Base-by-base conservation (phyloP, 2,797 vertebrate species). In the Eulemur coronatus region DNA sequence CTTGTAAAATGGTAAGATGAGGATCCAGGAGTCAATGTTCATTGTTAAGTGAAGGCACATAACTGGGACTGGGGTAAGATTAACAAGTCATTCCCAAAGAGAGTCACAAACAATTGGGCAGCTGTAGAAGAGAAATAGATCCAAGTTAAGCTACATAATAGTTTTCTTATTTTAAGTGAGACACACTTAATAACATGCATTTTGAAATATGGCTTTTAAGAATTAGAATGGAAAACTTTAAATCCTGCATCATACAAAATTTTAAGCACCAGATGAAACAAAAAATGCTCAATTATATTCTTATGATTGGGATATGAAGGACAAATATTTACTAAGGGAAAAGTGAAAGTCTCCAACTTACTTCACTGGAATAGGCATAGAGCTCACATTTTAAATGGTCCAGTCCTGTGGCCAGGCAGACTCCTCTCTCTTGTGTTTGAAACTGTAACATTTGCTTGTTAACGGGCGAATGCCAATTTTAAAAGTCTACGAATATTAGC, bases 1-100 rank as follows among this genome's bases (percentile, higher is more conserved):
- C 95, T 98, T 97, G 91, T 94, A 98, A 98, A 98, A 96, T 97
- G 95, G 94, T 98, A 98, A 97, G 98, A 97, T 98, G 97, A 97
- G 97, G 98, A 97, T 97, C 98, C 96, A 98, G 97, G 97, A 98
- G 98, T 98, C 98, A 98, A 96, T 98, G 96, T 95, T 98, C 84
- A 97, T 97, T 98, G 97, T 97, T 98, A 98, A 98, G 96, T 98
- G 89, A 95, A 91, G 13, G 48, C 22, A 80, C 33, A 93, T 41
- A 86, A 59, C 79, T 65, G n/a, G 41, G 35, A 28, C 38, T 57
- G 12, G 22, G n/a, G 38, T 92, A 85, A 93, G 59, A 91, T 85
- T 85, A 96, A 63, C 80, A 91, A 97, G 41, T 69, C 20, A 84
- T 87, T 85, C 9, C 9, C 61, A 92, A 38, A 96, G 65, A 90